phyloP scores from a whole-genome alignment of 2,888 invertebrate species.

The Dysmachus trigonus region DNA sequence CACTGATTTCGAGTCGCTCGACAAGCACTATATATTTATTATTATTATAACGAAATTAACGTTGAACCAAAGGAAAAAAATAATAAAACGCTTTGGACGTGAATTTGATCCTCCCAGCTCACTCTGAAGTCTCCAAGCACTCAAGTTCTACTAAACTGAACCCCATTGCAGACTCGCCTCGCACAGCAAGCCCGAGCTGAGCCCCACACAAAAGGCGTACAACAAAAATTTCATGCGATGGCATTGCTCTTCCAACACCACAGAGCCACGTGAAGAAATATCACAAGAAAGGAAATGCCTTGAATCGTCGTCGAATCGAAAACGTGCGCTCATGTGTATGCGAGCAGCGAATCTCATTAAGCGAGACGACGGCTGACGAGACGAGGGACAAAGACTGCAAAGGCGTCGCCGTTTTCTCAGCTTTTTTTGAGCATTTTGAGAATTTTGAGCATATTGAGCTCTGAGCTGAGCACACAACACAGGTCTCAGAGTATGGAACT shows the following conservation, averaged over 20 bases:
- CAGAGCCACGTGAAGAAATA: slow-evolving; percentile 13
- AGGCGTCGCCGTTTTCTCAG: neutral
- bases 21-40: neutral
- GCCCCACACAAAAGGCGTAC: neutral
- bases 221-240: neutral
- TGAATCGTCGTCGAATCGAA: too few relatives aligned
- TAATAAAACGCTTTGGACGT: slow-evolving; percentile 57
- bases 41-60: slow-evolving; percentile 21
- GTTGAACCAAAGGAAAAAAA: slow-evolving; percentile 51
- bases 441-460: neutral
- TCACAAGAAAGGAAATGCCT: neutral
- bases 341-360: neutral
- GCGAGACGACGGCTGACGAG: neutral
- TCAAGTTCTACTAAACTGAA: slow-evolving; percentile 56
- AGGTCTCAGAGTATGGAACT: neutral
- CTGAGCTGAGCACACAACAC: neutral
- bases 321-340: neutral
- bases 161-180: slow-evolving; percentile 4
- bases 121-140: slow-evolving; percentile 63
- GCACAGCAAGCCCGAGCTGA: neutral
- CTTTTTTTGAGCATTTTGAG: neutral
- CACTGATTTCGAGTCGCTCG: neutral
- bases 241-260: slow-evolving; percentile 4
- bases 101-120: slow-evolving; percentile 62
- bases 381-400: neutral